Conservation (phyloP, 2,797 vertebrate genomes). For the Helicolenus hilgendorfi region DNA sequence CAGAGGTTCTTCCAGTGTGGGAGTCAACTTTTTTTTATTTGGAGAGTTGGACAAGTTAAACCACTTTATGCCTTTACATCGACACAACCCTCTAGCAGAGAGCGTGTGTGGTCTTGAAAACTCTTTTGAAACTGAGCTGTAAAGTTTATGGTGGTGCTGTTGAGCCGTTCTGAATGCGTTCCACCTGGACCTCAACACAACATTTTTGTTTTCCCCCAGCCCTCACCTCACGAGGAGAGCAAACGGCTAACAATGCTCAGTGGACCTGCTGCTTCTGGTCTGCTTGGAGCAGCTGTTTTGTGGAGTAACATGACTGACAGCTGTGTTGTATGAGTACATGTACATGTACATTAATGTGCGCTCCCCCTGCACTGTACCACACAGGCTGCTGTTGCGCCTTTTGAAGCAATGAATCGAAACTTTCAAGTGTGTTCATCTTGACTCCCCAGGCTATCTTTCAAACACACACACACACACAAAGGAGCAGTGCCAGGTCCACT, state of each 20-base stretch:
- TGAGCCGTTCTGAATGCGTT: neutral
- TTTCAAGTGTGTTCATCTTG: conserved; percentile 55
- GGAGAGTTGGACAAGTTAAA: neutral
- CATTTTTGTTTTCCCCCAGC: conserved; percentile 10
- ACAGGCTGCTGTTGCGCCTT: conserved; percentile 36
- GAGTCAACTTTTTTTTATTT: neutral
- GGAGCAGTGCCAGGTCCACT: conserved; percentile 42
- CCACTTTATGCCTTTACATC: neutral
- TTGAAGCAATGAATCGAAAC: conserved; percentile 32
- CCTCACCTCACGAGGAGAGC: conserved; percentile 2
- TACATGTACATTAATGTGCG: conserved; percentile 1
- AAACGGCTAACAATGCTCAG: conserved; percentile 8
- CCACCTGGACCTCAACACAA: neutral
- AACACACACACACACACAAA: conserved; percentile 41
- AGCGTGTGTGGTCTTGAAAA: neutral
- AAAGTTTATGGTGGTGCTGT: neutral
- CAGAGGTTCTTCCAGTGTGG: neutral
- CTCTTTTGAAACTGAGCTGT: neutral
- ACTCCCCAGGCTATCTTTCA: conserved; percentile 41
- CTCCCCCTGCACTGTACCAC: conserved; percentile 5
- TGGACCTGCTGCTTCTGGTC: conserved; percentile 26
- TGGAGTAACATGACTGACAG: conserved; percentile 41
- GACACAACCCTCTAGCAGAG: neutral
- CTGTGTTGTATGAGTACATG: conserved; percentile 29
- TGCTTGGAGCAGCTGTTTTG: conserved; percentile 7